A percentile compares a stretch with the other conserved stretches of the same genome.
Conservation (phyloP, 2,888 invertebrate genomes). For the Hypolimnas misippus region DNA sequence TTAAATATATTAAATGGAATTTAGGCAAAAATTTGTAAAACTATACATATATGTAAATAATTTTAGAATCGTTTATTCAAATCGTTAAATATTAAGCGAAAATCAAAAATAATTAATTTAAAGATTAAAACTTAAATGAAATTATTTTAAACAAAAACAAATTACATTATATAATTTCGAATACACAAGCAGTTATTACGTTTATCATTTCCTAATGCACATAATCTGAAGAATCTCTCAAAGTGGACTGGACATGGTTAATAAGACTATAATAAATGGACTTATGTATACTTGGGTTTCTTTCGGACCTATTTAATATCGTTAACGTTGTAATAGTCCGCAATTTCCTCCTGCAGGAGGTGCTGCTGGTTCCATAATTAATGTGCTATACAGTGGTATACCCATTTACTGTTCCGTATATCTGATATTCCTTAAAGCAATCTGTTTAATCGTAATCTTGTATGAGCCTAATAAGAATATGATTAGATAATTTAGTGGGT, state of each 20-base stretch:
- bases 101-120: too few species aligned
- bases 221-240: neutral
- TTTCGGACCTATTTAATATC: constrained; percentile 43
- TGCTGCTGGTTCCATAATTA: constrained; percentile 41
- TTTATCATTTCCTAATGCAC: neutral
- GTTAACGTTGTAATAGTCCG: constrained; percentile 33
- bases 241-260: constrained; percentile 23
- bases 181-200: too few species aligned
- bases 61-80: too few species aligned
- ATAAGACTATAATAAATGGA: constrained; percentile 25
- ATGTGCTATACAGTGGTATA: constrained; percentile 42
- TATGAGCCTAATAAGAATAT: constrained; percentile 27
- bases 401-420: constrained; percentile 40
- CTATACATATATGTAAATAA: too few species aligned
- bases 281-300: constrained; percentile 21
- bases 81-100: too few species aligned
- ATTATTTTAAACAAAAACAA: neutral
- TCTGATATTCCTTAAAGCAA: constrained; percentile 39
- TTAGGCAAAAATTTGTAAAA: too few species aligned
- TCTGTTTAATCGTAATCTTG: constrained; percentile 35
- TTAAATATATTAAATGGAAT: too few species aligned
- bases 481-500: constrained; percentile 13
- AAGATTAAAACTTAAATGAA: too few species aligned
- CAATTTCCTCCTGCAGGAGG: constrained; percentile 46
- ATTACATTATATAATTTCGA: too few species aligned